These are phyloP conservation scores for Mythimna pallens DNA, from an alignment of 2,888 invertebrate species.

Conservation along the genomic window DNA sequence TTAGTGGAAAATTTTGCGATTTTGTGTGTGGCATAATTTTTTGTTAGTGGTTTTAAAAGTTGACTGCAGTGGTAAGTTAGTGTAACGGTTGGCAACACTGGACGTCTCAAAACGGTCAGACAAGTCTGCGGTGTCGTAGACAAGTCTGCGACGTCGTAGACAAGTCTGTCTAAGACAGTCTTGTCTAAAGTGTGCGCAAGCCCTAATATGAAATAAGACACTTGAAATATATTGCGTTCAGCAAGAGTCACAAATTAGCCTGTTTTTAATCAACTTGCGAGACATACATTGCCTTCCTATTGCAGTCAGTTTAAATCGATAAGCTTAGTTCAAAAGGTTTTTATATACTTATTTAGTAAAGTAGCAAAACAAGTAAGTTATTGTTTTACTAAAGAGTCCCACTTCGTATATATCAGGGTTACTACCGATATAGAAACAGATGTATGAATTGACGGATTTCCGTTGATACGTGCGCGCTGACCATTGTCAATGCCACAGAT, in stretches of 20 bases:
- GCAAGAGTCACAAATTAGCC: background rate
- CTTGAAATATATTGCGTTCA: background rate
- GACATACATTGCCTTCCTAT: background rate
- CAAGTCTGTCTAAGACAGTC: too few species aligned
- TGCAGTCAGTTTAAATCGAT: background rate
- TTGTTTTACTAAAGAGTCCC: background rate
- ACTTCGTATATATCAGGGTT: background rate
- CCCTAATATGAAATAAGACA: too few species aligned
- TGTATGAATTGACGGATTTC: background rate
- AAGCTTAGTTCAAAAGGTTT: background rate
- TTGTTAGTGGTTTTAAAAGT: too few species aligned
- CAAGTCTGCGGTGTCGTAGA: too few species aligned
- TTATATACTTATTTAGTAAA: background rate
- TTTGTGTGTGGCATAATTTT: too few species aligned
- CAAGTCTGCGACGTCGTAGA: too few species aligned
- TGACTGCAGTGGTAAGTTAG: too few species aligned
- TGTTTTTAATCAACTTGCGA: background rate
- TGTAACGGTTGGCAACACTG: too few species aligned
- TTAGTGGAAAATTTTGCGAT: too few species aligned
- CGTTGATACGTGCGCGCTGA: background rate
- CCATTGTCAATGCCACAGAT: slow-evolving; percentile 9
- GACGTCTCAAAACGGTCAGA: too few species aligned
- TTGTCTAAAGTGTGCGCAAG: too few species aligned
- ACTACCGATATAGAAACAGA: background rate
- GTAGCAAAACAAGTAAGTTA: background rate